phyloP scores from a whole-genome alignment of 2,113 vertebrate genomes.

The Vireo altiloquus region DNA sequence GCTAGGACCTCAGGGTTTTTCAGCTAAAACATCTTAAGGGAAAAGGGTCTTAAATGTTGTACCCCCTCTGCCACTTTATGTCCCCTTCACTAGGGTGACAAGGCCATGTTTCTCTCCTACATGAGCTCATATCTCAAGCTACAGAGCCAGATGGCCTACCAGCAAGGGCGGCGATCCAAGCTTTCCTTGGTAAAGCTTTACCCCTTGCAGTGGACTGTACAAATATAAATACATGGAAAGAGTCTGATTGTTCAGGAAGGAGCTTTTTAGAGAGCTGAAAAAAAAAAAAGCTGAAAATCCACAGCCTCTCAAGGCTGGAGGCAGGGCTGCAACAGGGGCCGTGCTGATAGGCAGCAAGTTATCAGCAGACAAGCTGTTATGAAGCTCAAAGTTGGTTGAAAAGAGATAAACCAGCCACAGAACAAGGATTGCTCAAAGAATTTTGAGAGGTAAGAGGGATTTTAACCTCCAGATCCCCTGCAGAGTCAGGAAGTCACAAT shows the following conservation, averaged over 20 bases:
- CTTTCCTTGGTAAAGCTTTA: constrained; percentile 24
- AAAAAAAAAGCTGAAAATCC: neutral
- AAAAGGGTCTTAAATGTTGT: neutral
- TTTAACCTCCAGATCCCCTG: constrained; percentile 8
- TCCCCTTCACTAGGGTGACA: neutral
- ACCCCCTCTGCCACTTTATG: neutral
- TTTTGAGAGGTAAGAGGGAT: neutral
- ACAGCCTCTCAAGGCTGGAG: neutral
- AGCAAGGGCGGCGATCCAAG: neutral
- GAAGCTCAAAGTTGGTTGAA: neutral
- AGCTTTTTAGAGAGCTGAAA: constrained; percentile 16
- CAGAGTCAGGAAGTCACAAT: neutral
- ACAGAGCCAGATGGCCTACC: constrained; percentile 55
- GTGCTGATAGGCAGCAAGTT: neutral
- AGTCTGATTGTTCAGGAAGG: neutral
- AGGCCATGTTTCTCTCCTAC: neutral
- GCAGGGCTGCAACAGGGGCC: neutral
- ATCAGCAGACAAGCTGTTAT: neutral
- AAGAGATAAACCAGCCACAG: neutral
- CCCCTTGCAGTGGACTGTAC: constrained; percentile 25
- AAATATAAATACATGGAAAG: constrained; percentile 46
- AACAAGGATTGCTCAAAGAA: neutral
- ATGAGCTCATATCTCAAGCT: constrained; percentile 46
- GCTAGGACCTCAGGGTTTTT: neutral
- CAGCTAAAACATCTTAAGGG: neutral